Percentiles rank a stretch among this genome's conserved stretches.
phyloP scores from a whole-genome alignment of 1,140 invertebrate species.

The Papilio dardanus region DNA sequence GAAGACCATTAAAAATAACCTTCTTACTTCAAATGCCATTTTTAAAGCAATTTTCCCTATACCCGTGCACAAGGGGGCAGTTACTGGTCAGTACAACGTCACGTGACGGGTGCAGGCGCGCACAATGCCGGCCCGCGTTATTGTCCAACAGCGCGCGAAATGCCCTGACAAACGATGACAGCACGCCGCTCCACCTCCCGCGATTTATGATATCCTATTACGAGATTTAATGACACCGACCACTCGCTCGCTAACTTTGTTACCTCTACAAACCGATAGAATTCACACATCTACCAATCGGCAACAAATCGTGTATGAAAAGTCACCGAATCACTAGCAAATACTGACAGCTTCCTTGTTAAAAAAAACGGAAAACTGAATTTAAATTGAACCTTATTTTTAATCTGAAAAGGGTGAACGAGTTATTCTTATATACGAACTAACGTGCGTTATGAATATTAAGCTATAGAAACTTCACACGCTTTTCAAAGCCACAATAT shows the following conservation, averaged over 20 bases:
- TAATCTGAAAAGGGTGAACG: no score
- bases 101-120: conserved; percentile 59
- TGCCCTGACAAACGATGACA: conserved; percentile 81
- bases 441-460: background rate
- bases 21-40: no score
- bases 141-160: conserved; percentile 81
- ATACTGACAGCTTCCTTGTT: conserved; percentile 63
- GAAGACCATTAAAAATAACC: no score
- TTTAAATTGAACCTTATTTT: no score
- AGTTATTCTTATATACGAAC: background rate
- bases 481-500: conserved; percentile 38
- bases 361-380: no score
- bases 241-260: conserved; percentile 52
- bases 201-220: conserved; percentile 81
- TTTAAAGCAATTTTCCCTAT: no score
- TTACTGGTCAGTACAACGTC: no score
- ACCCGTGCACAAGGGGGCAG: no score
- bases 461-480: background rate
- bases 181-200: conserved; percentile 71
- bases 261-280: conserved; percentile 40
- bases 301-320: background rate
- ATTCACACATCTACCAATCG: conserved; percentile 47
- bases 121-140: conserved; percentile 71
- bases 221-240: conserved; percentile 77
- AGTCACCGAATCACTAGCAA: no score